Percentiles rank a stretch among this genome's conserved stretches.
phyloP scores from a whole-genome alignment of 2,888 invertebrate genomes.

The Galerucella calmariensis region DNA sequence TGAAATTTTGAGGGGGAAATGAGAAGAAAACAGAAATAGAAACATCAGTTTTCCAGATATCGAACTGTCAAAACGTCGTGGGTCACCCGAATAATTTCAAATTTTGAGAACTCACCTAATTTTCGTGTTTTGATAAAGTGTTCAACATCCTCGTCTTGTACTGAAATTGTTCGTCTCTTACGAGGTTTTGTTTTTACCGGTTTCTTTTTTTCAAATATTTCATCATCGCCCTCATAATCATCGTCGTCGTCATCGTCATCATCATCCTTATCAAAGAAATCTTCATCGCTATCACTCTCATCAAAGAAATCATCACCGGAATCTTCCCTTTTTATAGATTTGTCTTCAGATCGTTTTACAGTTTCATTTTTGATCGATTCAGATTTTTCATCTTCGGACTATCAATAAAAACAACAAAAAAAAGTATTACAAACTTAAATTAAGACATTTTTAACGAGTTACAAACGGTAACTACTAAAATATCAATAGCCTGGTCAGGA shows the following conservation, averaged over 20 bases:
- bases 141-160: slow-evolving; percentile 39
- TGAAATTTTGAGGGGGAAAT: no score
- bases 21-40: no score
- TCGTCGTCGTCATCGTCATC: slow-evolving; percentile 13
- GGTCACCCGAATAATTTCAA: no score
- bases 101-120: slow-evolving; percentile 36
- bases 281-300: slow-evolving; percentile 22
- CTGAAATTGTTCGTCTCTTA: slow-evolving; percentile 27
- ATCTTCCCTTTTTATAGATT: not conserved
- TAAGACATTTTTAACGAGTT: no score
- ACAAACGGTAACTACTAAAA: no score
- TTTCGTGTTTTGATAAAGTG: slow-evolving; percentile 45
- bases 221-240: slow-evolving; percentile 20
- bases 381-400: slow-evolving; percentile 18
- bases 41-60: not conserved
- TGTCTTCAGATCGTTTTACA: not conserved
- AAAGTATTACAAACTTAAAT: not conserved
- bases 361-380: slow-evolving; percentile 11
- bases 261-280: slow-evolving; percentile 19
- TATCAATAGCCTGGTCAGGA: no score
- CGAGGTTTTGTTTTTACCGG: slow-evolving; percentile 13
- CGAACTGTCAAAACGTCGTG: no score
- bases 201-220: slow-evolving; percentile 19
- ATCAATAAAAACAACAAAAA: not conserved
- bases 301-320: slow-evolving; percentile 12